Evolutionary conservation across 2,888 invertebrate species (phyloP), one percentile per base, ranked within the genome.

Genomic region (Villa cingulata): DNA sequence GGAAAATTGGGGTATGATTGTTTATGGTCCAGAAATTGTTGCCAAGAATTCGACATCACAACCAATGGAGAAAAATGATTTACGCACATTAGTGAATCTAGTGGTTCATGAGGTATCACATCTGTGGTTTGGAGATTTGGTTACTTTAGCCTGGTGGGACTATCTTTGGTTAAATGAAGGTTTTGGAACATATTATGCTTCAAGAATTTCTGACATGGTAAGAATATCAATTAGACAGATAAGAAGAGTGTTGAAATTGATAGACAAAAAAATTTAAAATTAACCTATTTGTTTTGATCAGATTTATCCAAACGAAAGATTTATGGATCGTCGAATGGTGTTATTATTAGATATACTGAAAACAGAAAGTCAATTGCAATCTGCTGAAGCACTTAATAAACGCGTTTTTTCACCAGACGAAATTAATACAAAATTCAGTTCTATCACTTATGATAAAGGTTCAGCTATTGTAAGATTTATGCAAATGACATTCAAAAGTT

Each of bases 21-120:
- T 48, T 7, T 48, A 48, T 19, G 37, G 40, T 3, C 37, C 32
- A 18, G 19, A 17, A 15, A 37, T 41, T 37, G 4, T 47, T 9
- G n/a, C n/a, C n/a, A n/a, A n/a, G n/a, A n/a, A n/a, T n/a, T n/a
- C n/a, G n/a, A n/a, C n/a, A n/a, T n/a, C n/a, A n/a, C n/a, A n/a
- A n/a, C n/a, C n/a, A n/a, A n/a, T n/a, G n/a, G 19, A 19, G 6
- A 15, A 20, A 5, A 23, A 18, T 27, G 40, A 19, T 6, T 17
- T 7, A 9, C 14, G 41, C 2, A 23, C 20, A 14, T n/a, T 36
- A n/a, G 27, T 41, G 12, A 23, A 38, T 23, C 36, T 50, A 18
- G 9, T 74, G 72, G 18, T 74, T 77, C 53, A 77, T 74, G 50
- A 51, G 43, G 23, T 50, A 4, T 34, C 39, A n/a, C 50, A 50